These are phyloP conservation scores for Limulus polyphemus DNA, from an alignment of 2,888 invertebrate genomes.

Conservation along the genomic window DNA sequence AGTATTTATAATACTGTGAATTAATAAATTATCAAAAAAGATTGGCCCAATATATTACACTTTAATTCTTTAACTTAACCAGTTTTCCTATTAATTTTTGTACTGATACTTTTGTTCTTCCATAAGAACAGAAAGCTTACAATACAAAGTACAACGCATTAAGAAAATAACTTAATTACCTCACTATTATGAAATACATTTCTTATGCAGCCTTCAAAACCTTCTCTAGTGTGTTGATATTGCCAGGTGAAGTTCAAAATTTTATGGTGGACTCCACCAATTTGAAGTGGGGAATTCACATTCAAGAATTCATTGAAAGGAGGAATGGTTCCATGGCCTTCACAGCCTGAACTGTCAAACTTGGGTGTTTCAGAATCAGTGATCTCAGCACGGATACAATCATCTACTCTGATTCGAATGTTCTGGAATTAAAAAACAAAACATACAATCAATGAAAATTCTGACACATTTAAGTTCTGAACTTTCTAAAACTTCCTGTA, in stretches of 20 bases:
- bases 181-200: constrained; percentile 90
- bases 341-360: constrained; percentile 79
- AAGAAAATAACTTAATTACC: constrained; percentile 21
- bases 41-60: too few species aligned
- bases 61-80: too few species aligned
- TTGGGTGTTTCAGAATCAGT: constrained; percentile 77
- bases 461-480: too few species aligned
- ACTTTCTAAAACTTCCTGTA: too few species aligned
- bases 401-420: constrained; percentile 83
- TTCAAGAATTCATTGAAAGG: constrained; percentile 93
- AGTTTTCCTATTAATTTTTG: too few species aligned
- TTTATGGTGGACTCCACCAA: constrained; percentile 73
- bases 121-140: too few species aligned
- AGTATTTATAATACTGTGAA: too few species aligned
- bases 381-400: constrained; percentile 76
- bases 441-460: constrained; percentile 1
- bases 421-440: constrained; percentile 41
- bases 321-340: constrained; percentile 75
- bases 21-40: too few species aligned
- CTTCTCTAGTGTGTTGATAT: constrained; percentile 43
- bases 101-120: too few species aligned
- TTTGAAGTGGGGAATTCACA: constrained; percentile 85
- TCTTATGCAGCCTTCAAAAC: constrained; percentile 90
- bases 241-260: constrained; percentile 25
- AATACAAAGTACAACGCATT: too few species aligned